phyloP scores from a whole-genome alignment of 1,140 invertebrate species.

The Ylistrum balloti region DNA sequence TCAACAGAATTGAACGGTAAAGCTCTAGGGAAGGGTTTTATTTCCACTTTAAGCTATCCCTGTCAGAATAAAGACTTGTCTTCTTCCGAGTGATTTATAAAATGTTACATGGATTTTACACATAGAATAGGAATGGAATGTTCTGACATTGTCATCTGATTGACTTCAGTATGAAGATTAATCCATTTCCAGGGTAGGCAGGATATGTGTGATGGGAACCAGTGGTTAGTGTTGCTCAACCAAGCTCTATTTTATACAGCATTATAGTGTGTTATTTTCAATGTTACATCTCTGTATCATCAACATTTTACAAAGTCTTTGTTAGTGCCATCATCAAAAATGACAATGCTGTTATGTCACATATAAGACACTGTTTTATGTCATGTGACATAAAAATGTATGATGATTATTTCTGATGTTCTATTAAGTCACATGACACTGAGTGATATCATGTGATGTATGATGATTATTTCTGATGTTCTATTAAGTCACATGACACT shows the following conservation, averaged over 20 bases:
- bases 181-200: background rate
- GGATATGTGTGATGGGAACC: background rate
- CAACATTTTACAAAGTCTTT: too few relatives aligned
- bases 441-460: too few relatives aligned
- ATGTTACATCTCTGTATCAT: background rate
- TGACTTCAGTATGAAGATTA: background rate
- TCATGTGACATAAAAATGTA: too few relatives aligned
- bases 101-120: background rate
- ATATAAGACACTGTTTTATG: too few relatives aligned
- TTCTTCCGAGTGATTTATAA: background rate
- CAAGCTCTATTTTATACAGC: background rate
- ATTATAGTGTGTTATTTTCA: background rate
- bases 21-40: background rate
- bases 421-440: too few relatives aligned
- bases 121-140: background rate
- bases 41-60: background rate
- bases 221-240: too few relatives aligned
- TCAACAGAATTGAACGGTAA: constrained; percentile 13
- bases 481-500: too few relatives aligned
- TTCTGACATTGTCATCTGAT: background rate
- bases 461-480: too few relatives aligned
- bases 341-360: too few relatives aligned
- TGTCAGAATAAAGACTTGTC: background rate
- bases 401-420: too few relatives aligned
- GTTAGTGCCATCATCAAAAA: too few relatives aligned